Percentiles rank a stretch among this genome's conserved stretches.
These are phyloP conservation scores for Argopecten irradians DNA, from an alignment of 1,140 invertebrate species.

Conservation along the genomic window DNA sequence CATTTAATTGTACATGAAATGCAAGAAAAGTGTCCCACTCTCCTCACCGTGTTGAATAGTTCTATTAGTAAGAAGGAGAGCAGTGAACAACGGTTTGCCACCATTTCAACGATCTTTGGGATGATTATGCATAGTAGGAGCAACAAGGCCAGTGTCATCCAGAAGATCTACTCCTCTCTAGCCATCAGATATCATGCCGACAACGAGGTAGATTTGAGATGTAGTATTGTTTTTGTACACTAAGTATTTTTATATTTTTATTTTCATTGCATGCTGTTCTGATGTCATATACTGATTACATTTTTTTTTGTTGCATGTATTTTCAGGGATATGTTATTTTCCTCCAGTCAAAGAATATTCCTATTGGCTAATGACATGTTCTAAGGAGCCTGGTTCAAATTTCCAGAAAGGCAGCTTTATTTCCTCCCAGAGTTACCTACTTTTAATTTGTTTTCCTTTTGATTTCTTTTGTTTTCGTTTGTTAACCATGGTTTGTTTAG, in stretches of 20 bases:
- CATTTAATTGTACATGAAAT: too few relatives aligned
- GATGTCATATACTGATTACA: neutral
- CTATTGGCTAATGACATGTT: neutral
- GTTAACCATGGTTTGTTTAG: neutral
- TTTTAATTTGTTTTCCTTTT: neutral
- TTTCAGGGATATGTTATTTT: neutral
- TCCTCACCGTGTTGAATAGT: neutral
- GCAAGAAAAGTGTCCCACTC: too few relatives aligned
- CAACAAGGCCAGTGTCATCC: neutral
- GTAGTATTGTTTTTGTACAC: neutral
- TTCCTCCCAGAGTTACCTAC: too few relatives aligned
- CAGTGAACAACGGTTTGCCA: neutral
- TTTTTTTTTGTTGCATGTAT: neutral
- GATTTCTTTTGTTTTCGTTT: neutral
- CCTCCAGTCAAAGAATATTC: neutral
- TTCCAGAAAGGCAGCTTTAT: too few relatives aligned
- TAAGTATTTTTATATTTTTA: neutral
- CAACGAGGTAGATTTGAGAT: constrained; percentile 1
- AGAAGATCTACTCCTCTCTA: neutral
- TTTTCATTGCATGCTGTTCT: neutral
- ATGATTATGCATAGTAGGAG: neutral
- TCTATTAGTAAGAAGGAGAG: neutral
- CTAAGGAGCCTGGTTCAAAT: too few relatives aligned
- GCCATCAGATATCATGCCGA: constrained; percentile 16
- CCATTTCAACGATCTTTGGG: neutral